Evolutionary conservation across 2,888 invertebrate genomes (phyloP).

Genomic region (Tinea semifulvella): DNA sequence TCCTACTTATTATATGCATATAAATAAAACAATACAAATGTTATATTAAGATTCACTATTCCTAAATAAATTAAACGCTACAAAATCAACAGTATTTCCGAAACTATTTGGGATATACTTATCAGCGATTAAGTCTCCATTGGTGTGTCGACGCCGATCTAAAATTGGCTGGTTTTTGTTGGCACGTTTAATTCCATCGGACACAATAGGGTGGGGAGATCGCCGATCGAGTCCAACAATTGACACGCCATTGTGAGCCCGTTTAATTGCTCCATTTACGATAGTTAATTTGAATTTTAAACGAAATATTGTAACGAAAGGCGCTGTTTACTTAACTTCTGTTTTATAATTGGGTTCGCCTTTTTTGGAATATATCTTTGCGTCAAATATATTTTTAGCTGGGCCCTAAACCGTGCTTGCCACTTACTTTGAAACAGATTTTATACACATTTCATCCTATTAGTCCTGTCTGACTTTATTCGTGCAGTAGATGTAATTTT

Average conservation of each 20-base stretch:
- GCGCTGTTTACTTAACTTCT: not conserved
- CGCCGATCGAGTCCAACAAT: conserved; percentile 42
- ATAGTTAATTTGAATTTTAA: conserved; percentile 39
- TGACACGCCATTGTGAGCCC: conserved; percentile 36
- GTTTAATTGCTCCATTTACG: conserved; percentile 49
- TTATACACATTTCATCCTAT: too few species aligned
- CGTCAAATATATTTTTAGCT: too few species aligned
- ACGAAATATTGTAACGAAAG: not conserved
- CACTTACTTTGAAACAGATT: too few species aligned
- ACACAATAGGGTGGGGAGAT: conserved; percentile 40
- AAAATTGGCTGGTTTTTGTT: conserved; percentile 36
- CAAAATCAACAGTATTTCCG: not conserved
- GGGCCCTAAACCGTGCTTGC: too few species aligned
- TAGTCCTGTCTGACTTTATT: too few species aligned
- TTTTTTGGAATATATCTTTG: too few species aligned
- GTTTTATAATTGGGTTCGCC: too few species aligned
- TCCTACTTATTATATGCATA: too few species aligned
- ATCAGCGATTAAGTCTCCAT: conserved; percentile 5
- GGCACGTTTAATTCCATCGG: conserved; percentile 43
- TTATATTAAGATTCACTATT: too few species aligned
- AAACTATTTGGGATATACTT: conserved; percentile 1
- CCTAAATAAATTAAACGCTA: too few species aligned
- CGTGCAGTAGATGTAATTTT: too few species aligned
- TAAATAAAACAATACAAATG: too few species aligned
- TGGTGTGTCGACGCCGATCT: conserved; percentile 8